phyloP scores from a whole-genome alignment of 2,888 invertebrate species.

The Oxytorus armatus region DNA sequence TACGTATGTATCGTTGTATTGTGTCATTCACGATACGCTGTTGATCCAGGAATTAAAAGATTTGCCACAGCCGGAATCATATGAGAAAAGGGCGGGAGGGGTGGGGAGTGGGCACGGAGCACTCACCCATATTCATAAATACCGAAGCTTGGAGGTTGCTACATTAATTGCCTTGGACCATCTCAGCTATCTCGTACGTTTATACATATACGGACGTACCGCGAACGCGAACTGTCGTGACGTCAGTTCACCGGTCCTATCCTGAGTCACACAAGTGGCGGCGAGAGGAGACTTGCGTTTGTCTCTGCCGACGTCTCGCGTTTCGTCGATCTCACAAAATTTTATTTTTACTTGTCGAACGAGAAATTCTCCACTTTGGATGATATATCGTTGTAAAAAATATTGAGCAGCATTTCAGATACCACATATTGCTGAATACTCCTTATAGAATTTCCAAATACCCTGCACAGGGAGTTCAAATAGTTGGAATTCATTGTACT shows the following conservation, averaged over 20 bases:
- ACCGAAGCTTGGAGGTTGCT: constrained; percentile 69
- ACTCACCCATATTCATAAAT: constrained; percentile 20
- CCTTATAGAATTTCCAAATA: no score
- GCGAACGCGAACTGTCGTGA: constrained; percentile 75
- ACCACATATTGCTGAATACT: no score
- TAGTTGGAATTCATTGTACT: no score
- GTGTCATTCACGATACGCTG: constrained; percentile 35
- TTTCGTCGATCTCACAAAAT: constrained; percentile 17
- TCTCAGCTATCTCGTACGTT: constrained; percentile 75
- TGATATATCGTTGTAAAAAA: no score
- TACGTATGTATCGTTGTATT: constrained; percentile 10
- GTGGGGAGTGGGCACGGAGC: background rate
- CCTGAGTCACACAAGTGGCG: constrained; percentile 75
- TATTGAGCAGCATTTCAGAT: no score
- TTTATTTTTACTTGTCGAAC: no score
- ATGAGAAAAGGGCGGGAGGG: constrained; percentile 12
- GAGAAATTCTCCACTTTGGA: no score
- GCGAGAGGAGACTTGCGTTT: constrained; percentile 23
- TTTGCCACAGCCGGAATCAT: constrained; percentile 34
- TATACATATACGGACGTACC: constrained; percentile 82
- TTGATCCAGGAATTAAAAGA: constrained; percentile 46
- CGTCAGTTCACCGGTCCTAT: constrained; percentile 76
- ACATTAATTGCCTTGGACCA: constrained; percentile 79
- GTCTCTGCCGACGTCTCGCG: constrained; percentile 25
- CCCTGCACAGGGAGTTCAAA: no score